Evolutionary conservation across 2,797 vertebrate species (phyloP), one percentile per base, ranked within the genome.

Genomic region (Meriones psammophilus): DNA sequence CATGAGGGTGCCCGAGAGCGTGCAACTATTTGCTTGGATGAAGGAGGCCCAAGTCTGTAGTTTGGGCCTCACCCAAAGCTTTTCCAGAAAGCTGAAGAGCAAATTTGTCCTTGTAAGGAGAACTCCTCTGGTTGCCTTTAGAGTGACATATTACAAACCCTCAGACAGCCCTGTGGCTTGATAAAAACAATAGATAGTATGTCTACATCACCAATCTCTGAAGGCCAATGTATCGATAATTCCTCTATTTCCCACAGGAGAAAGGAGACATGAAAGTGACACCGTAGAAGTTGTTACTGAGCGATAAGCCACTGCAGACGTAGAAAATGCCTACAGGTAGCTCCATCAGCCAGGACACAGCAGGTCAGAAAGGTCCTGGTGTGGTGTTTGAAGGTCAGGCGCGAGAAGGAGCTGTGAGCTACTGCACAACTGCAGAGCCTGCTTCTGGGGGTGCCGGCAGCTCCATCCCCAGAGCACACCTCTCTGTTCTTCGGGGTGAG

Each of bases 81-180:
- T 68, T 14, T 80, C 58, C 39, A 33, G 71, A 69, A 88, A 91
- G 36, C 20, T 15, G 24, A 76, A 69, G 83, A 87, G 71, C 66
- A 92, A 93, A 66, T 60, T 74, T 8, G 28, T 68, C 60, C 42
- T 71, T 92, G 50, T 89, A 91, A 96, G 74, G 56, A 30, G 24
- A 92, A 88, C 8, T 71, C 30, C 4, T 84, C 30, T 42, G 76
- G 18, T 85, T 89, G 68, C 33, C 69, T 83, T 88, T 56, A 39
- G 7, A 80, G 46, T 30, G 26, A 26, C 3, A 0, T 36, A 33
- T 83, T 77, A 71, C 20, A 85, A 76, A 60, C 18, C 39, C 12
- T 93, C 62, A 94, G 91, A 73, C 1, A 33, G 15, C 62, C 50
- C 69, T 83, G 4, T 68, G 77, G 89, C 79, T 83, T 39, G n/a